Evolutionary conservation across 2,888 invertebrate species (phyloP).

Genomic region (Mamestra brassicae): DNA sequence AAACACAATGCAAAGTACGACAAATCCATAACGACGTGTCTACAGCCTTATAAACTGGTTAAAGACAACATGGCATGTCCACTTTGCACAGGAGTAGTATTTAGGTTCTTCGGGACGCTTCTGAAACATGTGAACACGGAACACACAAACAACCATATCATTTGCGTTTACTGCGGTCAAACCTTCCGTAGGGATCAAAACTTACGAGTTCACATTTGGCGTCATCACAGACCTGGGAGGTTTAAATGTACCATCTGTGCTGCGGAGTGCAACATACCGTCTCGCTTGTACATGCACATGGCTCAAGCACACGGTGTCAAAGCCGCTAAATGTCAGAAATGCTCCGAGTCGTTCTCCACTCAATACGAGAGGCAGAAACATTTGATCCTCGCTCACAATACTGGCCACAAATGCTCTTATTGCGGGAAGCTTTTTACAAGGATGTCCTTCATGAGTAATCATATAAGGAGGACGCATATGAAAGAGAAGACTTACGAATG

Average conservation of each 20-base stretch:
- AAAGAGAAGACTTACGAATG: slow-evolving; percentile 88
- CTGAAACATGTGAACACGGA: slow-evolving; percentile 86
- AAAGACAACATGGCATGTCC: slow-evolving; percentile 87
- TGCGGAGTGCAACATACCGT: slow-evolving; percentile 86
- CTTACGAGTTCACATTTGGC: slow-evolving; percentile 85
- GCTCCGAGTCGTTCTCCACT: slow-evolving; percentile 87
- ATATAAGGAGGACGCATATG: slow-evolving; percentile 84
- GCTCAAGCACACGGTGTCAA: slow-evolving; percentile 85
- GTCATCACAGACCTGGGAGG: slow-evolving; percentile 85
- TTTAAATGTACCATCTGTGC: slow-evolving; percentile 85
- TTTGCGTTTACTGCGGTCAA: slow-evolving; percentile 87
- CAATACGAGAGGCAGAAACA: slow-evolving; percentile 90
- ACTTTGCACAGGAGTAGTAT: slow-evolving; percentile 82
- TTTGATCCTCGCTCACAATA: slow-evolving; percentile 88
- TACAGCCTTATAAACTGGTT: slow-evolving; percentile 84
- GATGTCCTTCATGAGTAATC: slow-evolving; percentile 85
- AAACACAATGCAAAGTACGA: slow-evolving; percentile 86
- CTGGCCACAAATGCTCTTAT: slow-evolving; percentile 85
- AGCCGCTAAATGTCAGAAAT: slow-evolving; percentile 86
- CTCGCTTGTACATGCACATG: slow-evolving; percentile 88
- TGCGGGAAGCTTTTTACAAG: slow-evolving; percentile 85
- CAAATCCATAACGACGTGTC: slow-evolving; percentile 83
- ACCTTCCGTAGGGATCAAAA: slow-evolving; percentile 87
- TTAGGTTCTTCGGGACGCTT: slow-evolving; percentile 86
- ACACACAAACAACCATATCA: slow-evolving; percentile 87